phyloP scores from a whole-genome alignment of 1,140 invertebrate species.

The Holcopasites calliopsidis region DNA sequence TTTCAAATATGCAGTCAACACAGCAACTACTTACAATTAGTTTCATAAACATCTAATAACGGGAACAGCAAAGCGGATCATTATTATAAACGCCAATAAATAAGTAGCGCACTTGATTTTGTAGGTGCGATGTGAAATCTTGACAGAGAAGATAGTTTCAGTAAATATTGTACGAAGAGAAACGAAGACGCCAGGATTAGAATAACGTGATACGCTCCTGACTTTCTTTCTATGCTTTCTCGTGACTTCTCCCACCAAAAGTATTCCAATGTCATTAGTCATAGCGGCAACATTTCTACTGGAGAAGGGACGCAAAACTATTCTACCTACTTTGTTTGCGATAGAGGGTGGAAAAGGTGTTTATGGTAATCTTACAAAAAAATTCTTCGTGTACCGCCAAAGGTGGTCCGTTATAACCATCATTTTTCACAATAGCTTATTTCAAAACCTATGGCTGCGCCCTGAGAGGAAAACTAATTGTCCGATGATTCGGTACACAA shows the following conservation, averaged over 20 bases:
- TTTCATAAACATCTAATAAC: no score
- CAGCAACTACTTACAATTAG: no score
- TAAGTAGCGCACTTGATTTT: no score
- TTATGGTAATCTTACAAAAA: conserved; percentile 68
- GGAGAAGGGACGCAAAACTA: conserved; percentile 61
- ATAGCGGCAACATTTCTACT: conserved; percentile 61
- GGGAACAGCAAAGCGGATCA: no score
- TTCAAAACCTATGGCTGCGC: conserved; percentile 25
- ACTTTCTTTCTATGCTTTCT: conserved; percentile 58
- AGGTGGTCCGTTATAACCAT: conserved; percentile 52
- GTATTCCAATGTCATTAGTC: conserved; percentile 66
- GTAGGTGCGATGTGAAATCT: no score
- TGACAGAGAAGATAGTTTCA: no score
- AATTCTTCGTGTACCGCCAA: conserved; percentile 47
- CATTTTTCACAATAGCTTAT: conserved; percentile 61
- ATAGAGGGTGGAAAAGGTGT: conserved; percentile 64
- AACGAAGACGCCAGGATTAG: no score
- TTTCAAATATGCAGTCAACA: no score
- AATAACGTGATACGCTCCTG: conserved; percentile 41
- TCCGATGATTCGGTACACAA: not conserved
- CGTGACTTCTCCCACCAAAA: conserved; percentile 23
- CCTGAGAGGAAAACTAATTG: conserved; percentile 12
- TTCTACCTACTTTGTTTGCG: conserved; percentile 58
- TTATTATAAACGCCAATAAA: no score
- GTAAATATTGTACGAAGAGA: no score